Conservation (phyloP, 2,113 vertebrate species). For the Polypterus bichir region DNA sequence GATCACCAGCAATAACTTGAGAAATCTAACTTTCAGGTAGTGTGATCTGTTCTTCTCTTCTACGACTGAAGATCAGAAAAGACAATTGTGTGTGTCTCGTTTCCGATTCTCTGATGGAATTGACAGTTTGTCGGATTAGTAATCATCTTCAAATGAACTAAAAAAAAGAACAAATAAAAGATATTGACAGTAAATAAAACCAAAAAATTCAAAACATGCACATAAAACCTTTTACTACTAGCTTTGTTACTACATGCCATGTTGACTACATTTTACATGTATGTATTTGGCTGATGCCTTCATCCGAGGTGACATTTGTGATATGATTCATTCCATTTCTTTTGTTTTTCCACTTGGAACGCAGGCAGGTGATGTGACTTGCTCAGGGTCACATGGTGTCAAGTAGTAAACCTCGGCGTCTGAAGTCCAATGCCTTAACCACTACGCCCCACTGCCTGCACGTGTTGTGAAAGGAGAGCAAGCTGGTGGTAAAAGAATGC, state of each 20-base stretch:
- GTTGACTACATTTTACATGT: neutral
- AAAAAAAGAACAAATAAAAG: slow-evolving; percentile 30
- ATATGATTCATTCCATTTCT: neutral
- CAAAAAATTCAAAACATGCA: neutral
- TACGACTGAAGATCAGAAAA: slow-evolving; percentile 70
- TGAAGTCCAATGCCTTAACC: too few relatives aligned
- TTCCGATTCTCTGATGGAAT: slow-evolving; percentile 68
- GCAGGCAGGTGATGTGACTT: too few relatives aligned
- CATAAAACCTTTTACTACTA: neutral
- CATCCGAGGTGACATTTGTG: neutral
- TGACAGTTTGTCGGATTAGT: slow-evolving; percentile 77
- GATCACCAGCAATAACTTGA: slow-evolving; percentile 26
- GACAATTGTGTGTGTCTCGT: slow-evolving; percentile 77
- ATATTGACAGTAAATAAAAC: neutral
- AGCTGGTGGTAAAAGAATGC: too few relatives aligned
- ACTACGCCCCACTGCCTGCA: too few relatives aligned
- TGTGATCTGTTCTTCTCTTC: slow-evolving; percentile 29
- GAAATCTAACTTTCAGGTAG: slow-evolving; percentile 30
- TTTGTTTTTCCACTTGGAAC: neutral
- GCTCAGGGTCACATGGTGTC: too few relatives aligned
- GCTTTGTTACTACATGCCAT: neutral
- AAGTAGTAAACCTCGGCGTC: too few relatives aligned
- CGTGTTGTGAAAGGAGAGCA: too few relatives aligned
- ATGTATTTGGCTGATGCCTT: neutral
- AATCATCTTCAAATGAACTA: slow-evolving; percentile 93